Evolutionary conservation across 2,888 invertebrate species (phyloP), one percentile per base, ranked within the genome.

Genomic region (Amphiduros pacificus): DNA sequence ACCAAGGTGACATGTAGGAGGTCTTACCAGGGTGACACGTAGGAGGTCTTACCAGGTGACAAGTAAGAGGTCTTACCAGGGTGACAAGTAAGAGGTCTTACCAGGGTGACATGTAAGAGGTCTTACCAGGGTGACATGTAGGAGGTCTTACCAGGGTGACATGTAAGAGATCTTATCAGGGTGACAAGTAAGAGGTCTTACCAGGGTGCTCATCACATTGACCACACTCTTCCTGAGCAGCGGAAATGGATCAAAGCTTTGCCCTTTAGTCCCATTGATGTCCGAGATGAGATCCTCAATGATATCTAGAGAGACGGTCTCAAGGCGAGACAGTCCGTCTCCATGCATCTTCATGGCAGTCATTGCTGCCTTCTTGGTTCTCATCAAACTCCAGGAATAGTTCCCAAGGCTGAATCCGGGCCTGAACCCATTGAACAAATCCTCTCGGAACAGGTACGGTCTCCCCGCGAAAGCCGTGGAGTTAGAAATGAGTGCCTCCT

Each of bases 391-490:
- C 28, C 20, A 22, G 48, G 24, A 14, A 32, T 24, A 2, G 9
- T 60, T 28, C 26, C 24, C 29, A n/a, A 26, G 20, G 14, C 26
- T 29, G n/a, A 60, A 14, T 2, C 60, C 60, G 2, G 29, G 27
- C 6, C 32, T 17, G 27, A 52, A 52, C 17, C 40, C 29, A 17
- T n/a, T 36, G 31, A 53, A 40, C 36, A 9, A 48, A 11, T 28
- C 27, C 2, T n/a, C 41, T 27, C 64, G 29, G 28, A 44, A 58
- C 20, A 56, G 27, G 24, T 48, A 11, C 4, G 63, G 56, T 40
- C 65, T 26, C 6, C 60, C 65, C 11, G 48, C 49, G 52, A 65
- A 65, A 49, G 51, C 57, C 5, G 27, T 44, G 6, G 65, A 53
- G 41, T 51, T 63, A 32, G 28, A 41, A 32, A 65, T 44, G 14